Percentiles rank a stretch among this genome's conserved stretches.
Conservation (phyloP, 2,797 vertebrate species). For the Rhabdophis nuchalis region DNA sequence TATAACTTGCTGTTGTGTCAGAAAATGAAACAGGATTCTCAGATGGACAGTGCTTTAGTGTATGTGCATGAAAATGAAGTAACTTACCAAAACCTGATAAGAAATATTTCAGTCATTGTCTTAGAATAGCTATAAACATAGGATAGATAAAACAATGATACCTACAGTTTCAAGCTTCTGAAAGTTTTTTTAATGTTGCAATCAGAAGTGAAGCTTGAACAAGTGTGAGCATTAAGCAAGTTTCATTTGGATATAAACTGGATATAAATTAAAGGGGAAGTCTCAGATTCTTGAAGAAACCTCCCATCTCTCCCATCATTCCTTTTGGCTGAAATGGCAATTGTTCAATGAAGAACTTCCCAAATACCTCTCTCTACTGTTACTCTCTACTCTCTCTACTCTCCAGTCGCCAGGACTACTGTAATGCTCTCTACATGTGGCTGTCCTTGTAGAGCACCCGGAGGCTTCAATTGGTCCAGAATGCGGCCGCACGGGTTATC, state of each 20-base stretch:
- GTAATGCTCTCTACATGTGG: no score
- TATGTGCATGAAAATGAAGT: not conserved
- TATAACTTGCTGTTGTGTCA: not conserved
- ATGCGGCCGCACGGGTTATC: no score
- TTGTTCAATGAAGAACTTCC: not conserved
- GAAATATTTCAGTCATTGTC: not conserved
- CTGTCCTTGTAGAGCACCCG: no score
- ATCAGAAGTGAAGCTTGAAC: not conserved
- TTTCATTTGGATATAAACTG: not conserved
- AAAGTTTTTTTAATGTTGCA: not conserved
- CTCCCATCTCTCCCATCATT: not conserved
- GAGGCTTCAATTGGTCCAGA: no score
- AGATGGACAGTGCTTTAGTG: not conserved
- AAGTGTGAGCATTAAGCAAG: not conserved
- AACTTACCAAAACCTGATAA: not conserved
- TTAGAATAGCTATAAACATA: not conserved
- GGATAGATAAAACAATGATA: not conserved
- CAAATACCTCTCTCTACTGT: not conserved
- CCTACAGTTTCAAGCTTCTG: not conserved
- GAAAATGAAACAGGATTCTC: not conserved
- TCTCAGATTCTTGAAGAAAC: not conserved
- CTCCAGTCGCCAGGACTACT: no score
- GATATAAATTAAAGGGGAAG: not conserved
- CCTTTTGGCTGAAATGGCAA: not conserved
- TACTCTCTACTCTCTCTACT: no score